Conservation (phyloP, 2,888 invertebrate species). For the Acrobasis repandana region DNA sequence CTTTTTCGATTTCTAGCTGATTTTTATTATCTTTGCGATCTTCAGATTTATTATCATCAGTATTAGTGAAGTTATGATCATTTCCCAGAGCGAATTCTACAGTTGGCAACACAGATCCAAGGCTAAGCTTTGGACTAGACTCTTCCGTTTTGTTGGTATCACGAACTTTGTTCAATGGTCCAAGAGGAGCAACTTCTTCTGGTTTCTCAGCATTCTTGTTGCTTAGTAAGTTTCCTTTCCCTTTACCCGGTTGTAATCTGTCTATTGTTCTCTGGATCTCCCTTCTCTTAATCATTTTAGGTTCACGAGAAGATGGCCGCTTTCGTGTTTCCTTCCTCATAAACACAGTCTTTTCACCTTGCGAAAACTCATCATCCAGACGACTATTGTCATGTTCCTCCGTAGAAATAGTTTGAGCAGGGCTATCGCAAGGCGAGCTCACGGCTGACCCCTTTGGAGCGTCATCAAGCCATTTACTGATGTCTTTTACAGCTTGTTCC, state of each 20-base stretch:
- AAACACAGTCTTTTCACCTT: constrained; percentile 59
- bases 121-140: constrained; percentile 90
- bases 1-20: constrained; percentile 34
- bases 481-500: constrained; percentile 90
- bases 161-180: constrained; percentile 81
- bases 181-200: constrained; percentile 83
- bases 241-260: constrained; percentile 92
- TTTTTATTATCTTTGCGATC: constrained; percentile 38
- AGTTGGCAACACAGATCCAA: constrained; percentile 91
- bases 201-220: constrained; percentile 78
- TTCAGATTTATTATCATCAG: constrained; percentile 42
- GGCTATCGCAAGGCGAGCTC: constrained; percentile 91
- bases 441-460: constrained; percentile 89
- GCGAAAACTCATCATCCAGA: constrained; percentile 67
- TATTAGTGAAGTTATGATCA: constrained; percentile 83
- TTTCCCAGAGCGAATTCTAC: constrained; percentile 86
- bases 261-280: constrained; percentile 93
- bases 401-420: constrained; percentile 85
- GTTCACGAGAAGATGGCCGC: constrained; percentile 69
- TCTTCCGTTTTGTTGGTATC: constrained; percentile 85
- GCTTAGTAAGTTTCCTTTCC: constrained; percentile 91
- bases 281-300: constrained; percentile 78
- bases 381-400: constrained; percentile 83
- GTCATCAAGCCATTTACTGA: constrained; percentile 94
- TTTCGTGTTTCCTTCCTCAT: constrained; percentile 76